Conservation (phyloP, 2,888 invertebrate species). For the Priocnemis perturbator region DNA sequence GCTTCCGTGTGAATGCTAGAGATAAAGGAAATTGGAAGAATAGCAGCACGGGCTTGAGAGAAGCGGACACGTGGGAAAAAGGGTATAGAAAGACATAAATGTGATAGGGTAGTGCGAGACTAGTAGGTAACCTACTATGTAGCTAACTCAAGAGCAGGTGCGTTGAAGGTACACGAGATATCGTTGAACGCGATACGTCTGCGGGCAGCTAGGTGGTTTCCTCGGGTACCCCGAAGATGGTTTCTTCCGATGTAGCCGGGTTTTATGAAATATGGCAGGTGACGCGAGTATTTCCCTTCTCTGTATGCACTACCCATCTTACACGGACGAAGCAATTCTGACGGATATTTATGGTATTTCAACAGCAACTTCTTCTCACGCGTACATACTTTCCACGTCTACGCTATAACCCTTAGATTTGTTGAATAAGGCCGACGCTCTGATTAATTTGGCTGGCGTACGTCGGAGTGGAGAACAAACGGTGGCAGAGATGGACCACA, state of each 20-base stretch:
- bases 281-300: slow-evolving; percentile 27
- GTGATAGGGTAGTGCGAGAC: slow-evolving; percentile 21
- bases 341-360: slow-evolving; percentile 44
- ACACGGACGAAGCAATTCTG: slow-evolving; percentile 34
- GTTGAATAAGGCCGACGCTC: background rate
- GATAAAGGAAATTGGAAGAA: background rate
- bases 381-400: slow-evolving; percentile 8
- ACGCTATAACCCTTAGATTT: background rate
- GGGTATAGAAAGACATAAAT: background rate
- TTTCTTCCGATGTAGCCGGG: slow-evolving; percentile 16
- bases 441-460: background rate
- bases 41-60: background rate
- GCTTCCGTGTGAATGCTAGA: too few species aligned
- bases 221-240: slow-evolving; percentile 24
- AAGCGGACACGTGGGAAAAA: background rate
- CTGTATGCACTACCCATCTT: slow-evolving; percentile 27
- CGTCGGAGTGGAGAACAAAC: too few species aligned
- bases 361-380: slow-evolving; percentile 27
- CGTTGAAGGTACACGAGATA: slow-evolving; percentile 36
- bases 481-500: too few species aligned
- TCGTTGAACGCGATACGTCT: slow-evolving; percentile 51
- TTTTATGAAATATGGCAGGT: slow-evolving; percentile 30
- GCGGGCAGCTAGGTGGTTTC: slow-evolving; percentile 35
- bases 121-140: slow-evolving; percentile 21
- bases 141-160: slow-evolving; percentile 45